Percentiles rank a stretch among this genome's conserved stretches.
phyloP scores from a whole-genome alignment of 64 coral and sea anemone species.

The Platygyra sinensis region DNA sequence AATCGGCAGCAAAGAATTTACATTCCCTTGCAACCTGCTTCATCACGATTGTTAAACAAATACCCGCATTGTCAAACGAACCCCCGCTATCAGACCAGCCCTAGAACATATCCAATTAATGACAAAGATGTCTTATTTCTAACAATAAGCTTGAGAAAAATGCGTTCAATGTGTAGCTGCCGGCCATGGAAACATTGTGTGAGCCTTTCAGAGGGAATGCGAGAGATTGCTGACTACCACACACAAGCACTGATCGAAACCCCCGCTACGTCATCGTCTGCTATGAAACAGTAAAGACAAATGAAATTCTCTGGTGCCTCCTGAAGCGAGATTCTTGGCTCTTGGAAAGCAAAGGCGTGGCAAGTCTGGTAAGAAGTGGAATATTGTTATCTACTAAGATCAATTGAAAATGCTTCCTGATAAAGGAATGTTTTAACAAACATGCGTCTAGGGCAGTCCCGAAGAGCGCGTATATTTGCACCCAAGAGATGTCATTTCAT shows the following conservation, averaged over 20 bases:
- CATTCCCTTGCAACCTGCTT: not conserved
- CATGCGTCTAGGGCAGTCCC: not conserved
- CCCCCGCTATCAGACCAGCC: not conserved
- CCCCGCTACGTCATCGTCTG: not conserved
- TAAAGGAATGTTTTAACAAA: not conserved
- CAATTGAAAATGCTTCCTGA: not conserved
- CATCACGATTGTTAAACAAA: not conserved
- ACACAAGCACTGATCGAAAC: not conserved
- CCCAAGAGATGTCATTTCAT: not conserved
- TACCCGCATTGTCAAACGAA: not conserved
- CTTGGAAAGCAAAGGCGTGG: constrained; percentile 85
- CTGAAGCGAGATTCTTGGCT: constrained; percentile 79
- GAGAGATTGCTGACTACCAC: not conserved
- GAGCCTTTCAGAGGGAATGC: constrained; percentile 29
- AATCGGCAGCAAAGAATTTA: not conserved
- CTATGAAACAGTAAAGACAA: not conserved
- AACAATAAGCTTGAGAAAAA: constrained; percentile 4
- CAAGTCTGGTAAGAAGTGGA: constrained; percentile 73
- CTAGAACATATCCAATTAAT: not conserved
- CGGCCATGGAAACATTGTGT: not conserved
- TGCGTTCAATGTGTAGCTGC: constrained; percentile 11
- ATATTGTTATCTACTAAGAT: not conserved
- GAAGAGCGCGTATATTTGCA: not conserved
- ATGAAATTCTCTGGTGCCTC: constrained; percentile 21
- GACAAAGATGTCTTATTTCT: constrained; percentile 21